Conservation (phyloP, 2,113 vertebrate species). For the Stomatorhinus ivindoensis region DNA sequence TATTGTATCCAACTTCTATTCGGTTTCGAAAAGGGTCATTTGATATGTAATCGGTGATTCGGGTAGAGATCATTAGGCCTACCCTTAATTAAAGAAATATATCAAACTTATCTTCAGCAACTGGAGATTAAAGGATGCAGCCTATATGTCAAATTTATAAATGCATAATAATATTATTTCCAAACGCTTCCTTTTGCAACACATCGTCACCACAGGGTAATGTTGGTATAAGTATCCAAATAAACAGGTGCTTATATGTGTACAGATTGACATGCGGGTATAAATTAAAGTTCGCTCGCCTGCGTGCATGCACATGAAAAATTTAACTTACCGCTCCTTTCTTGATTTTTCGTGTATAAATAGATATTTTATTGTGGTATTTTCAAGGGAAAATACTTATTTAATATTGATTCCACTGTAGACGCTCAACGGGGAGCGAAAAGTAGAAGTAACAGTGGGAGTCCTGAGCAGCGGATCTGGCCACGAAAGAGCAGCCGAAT, state of each 20-base stretch:
- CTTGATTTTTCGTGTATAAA: constrained; percentile 5
- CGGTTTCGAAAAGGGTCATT: not conserved
- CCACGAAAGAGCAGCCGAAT: not conserved
- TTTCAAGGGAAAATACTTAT: not conserved
- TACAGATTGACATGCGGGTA: not conserved
- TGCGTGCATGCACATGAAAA: not conserved
- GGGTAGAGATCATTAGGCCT: not conserved
- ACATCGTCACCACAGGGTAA: not conserved
- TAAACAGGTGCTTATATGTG: not conserved
- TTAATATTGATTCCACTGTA: constrained; percentile 1
- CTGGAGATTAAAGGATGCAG: not conserved
- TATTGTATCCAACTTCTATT: not conserved
- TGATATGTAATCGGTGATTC: not conserved
- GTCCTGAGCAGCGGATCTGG: not conserved
- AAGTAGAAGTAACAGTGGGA: constrained; percentile 12
- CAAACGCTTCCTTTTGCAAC: not conserved
- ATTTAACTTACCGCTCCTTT: constrained; percentile 8
- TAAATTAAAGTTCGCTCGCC: not conserved
- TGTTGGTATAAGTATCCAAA: not conserved
- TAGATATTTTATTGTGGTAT: not conserved
- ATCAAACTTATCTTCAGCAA: not conserved
- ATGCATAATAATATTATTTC: not conserved
- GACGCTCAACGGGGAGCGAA: constrained; percentile 24
- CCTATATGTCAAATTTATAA: not conserved
- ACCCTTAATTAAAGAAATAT: not conserved